Conservation (phyloP, 2,888 invertebrate species). For the Dicroscelio sp. region DNA sequence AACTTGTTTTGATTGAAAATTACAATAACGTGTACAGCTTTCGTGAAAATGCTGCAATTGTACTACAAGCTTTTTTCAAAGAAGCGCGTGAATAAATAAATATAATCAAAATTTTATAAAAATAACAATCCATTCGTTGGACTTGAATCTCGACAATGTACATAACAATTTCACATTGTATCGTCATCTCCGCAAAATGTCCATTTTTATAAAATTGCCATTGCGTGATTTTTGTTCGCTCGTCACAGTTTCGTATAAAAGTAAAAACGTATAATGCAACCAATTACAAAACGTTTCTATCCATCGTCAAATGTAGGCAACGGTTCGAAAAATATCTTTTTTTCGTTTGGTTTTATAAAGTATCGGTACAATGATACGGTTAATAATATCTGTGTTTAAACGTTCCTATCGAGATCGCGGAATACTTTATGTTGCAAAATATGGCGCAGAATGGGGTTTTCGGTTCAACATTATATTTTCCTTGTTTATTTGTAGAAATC, state of each 20-base stretch:
- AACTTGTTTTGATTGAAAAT: background rate
- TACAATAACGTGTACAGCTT: background rate
- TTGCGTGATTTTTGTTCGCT: background rate
- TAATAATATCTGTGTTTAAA: too few species aligned
- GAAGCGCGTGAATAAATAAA: too few species aligned
- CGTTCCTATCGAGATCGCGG: conserved; percentile 15
- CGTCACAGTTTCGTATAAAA: conserved; percentile 6
- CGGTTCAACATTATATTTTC: too few species aligned
- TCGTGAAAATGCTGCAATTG: background rate
- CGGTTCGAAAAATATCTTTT: conserved; percentile 17
- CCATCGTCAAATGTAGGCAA: conserved; percentile 22
- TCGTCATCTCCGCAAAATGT: too few species aligned
- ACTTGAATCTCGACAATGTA: background rate
- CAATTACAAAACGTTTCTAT: conserved; percentile 24
- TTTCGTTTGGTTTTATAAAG: conserved; percentile 17
- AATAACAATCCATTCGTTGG: too few species aligned
- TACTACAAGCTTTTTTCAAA: background rate
- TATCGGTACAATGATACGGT: background rate
- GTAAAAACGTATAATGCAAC: conserved; percentile 44
- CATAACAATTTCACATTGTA: too few species aligned
- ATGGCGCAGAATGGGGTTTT: too few species aligned
- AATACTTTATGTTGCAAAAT: conserved; percentile 48
- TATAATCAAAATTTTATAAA: too few species aligned
- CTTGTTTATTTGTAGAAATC: too few species aligned
- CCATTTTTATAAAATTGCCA: background rate